Base-by-base conservation (phyloP, 2,888 invertebrate genomes). In the Leptopterna dolabrata region DNA sequence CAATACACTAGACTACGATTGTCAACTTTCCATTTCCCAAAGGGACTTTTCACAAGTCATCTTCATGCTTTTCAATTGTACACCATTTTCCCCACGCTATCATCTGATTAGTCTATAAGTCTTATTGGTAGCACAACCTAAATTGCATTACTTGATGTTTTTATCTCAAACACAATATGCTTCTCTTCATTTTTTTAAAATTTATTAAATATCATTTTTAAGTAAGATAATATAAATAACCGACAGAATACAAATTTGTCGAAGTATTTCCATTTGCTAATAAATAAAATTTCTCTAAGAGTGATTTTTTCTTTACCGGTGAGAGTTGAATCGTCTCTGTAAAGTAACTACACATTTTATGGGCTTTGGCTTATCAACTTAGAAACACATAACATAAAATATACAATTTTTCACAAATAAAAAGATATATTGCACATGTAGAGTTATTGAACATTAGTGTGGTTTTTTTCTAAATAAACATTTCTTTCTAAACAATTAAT, bases 71-170 rank as follows among this genome's bases (percentile, higher is more conserved):
- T 47, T 11, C 81, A 47, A 19, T 81, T 55, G 1, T 29, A 30
- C 70, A 45, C 29, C 81, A 70, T 36, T 70, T 83, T 83, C 70
- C 81, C 81, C 81, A 83, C 83, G 29, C 41, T 43, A 19, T 55
- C 36, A 47, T 83, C 63, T 70, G 83, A 41, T 70, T 83, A 83
- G 47, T 47, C 81, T 83, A 70, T 83, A 83, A 83, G 83, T 83
- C 83, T 83, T 83, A 83, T 83, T 16, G 41, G 63, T 83, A 83
- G 70, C 83, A 83, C 83, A 83, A 83, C 83, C 83, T 83, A 70
- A 83, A 47, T 81, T 55, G 78, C 78, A 45, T 43, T 78, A 55
- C 41, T 30, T 73, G 73, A 13, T 70, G 24, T 71, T 71, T 73
- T 73, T 41, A 16, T 73, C 36, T 73, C 73, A 73, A 36, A 13